phyloP scores from a whole-genome alignment of 2,113 vertebrate genomes.

The Chiloscyllium plagiosum region DNA sequence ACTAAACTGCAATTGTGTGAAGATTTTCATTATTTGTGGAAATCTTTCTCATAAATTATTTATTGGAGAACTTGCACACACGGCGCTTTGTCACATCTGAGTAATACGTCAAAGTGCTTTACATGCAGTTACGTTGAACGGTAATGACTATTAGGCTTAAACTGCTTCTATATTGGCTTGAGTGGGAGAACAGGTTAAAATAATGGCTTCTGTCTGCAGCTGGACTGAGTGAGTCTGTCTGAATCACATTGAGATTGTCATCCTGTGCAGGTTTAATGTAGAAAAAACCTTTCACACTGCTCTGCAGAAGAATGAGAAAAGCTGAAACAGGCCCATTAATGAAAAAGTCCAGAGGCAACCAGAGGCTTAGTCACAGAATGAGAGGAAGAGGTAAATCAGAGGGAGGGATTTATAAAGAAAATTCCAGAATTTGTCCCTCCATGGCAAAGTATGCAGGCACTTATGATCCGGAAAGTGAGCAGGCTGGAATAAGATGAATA shows the following conservation, averaged over 20 bases:
- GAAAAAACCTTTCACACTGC: not conserved
- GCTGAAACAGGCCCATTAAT: not conserved
- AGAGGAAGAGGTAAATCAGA: not conserved
- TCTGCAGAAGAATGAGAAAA: not conserved
- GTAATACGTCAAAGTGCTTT: not conserved
- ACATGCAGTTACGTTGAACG: not conserved
- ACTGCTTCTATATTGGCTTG: not conserved
- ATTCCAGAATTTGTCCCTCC: not conserved
- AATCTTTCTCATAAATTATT: not conserved
- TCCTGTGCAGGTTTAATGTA: not conserved
- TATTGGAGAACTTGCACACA: not conserved
- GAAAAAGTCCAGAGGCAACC: not conserved
- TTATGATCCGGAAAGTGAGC: not conserved
- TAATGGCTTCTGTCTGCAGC: not conserved
- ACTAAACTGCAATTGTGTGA: not conserved
- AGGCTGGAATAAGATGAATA: not conserved
- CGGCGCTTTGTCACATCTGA: not conserved
- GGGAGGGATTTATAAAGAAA: not conserved
- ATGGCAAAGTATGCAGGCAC: not conserved
- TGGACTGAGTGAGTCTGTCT: not conserved
- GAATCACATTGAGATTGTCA: not conserved
- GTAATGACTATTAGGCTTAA: not conserved
- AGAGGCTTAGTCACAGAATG: not conserved
- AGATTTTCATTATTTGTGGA: not conserved
- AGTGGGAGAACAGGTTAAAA: not conserved